phyloP scores from a whole-genome alignment of 2,113 vertebrate genomes.

The Neolamprologus tretocephalus region DNA sequence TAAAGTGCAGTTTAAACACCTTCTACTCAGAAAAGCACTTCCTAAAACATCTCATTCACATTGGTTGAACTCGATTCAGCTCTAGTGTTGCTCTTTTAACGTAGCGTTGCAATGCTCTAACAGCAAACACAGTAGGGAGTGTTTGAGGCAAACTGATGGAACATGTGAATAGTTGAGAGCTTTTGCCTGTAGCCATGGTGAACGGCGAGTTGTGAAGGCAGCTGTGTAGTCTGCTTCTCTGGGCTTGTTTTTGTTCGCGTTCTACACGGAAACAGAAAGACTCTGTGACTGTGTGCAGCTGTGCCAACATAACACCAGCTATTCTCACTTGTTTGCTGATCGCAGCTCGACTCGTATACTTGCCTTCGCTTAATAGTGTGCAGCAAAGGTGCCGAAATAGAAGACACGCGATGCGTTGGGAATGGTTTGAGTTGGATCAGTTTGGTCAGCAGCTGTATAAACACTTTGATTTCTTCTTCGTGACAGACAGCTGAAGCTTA shows the following conservation, averaged over 20 bases:
- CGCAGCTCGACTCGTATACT: neutral
- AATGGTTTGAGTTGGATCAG: neutral
- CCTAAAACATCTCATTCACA: neutral
- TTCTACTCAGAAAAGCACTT: neutral
- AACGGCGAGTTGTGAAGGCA: slow-evolving; percentile 1
- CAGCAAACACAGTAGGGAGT: neutral
- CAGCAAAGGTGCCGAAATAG: neutral
- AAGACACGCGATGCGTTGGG: neutral
- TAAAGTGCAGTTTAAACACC: neutral
- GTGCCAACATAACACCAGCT: slow-evolving; percentile 11
- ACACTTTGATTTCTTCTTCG: neutral
- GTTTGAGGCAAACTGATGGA: neutral
- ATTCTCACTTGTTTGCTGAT: slow-evolving; percentile 19
- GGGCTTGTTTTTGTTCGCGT: neutral
- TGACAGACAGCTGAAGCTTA: neutral
- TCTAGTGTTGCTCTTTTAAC: neutral
- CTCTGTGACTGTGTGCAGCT: slow-evolving; percentile 63
- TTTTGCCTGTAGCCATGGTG: slow-evolving; percentile 26
- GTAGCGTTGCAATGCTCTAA: neutral
- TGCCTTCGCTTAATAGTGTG: neutral
- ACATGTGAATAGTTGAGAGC: slow-evolving; percentile 4
- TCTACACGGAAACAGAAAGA: slow-evolving; percentile 40
- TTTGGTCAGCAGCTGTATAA: neutral
- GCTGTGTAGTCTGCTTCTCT: neutral
- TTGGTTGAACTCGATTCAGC: neutral